These are phyloP conservation scores for Onychomys arenicola DNA, from an alignment of 2,797 vertebrate genomes.

Conservation along the genomic window DNA sequence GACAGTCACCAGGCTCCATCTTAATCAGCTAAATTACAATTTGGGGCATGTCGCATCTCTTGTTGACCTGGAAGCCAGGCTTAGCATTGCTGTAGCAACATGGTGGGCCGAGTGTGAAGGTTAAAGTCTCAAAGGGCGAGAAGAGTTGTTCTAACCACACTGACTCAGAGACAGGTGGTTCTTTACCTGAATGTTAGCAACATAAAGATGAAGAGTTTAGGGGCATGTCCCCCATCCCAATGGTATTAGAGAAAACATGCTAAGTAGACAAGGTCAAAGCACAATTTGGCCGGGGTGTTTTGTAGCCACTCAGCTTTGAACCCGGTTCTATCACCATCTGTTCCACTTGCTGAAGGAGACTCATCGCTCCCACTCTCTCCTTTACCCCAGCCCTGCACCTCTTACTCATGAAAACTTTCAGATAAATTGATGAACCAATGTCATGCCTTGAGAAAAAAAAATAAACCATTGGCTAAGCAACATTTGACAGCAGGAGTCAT, in stretches of 20 bases:
- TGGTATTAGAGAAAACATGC: background rate
- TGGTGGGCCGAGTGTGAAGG: background rate
- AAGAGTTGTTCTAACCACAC: background rate
- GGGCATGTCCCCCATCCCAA: background rate
- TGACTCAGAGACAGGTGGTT: background rate
- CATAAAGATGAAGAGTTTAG: background rate
- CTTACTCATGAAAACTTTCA: slow-evolving; percentile 17
- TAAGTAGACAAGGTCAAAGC: background rate
- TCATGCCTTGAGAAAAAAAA: slow-evolving; percentile 14
- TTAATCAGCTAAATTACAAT: background rate
- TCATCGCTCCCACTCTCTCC: background rate
- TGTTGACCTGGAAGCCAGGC: background rate
- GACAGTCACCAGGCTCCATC: background rate
- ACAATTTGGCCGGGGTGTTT: background rate
- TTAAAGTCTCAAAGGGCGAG: background rate
- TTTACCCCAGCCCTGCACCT: slow-evolving; percentile 32
- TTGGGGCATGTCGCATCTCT: background rate
- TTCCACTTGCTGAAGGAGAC: background rate
- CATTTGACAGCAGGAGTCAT: slow-evolving; percentile 42
- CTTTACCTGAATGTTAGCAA: background rate
- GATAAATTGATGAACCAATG: slow-evolving; percentile 54
- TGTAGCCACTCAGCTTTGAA: background rate
- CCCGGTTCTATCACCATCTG: slow-evolving; percentile 32
- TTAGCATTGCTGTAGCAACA: no score
- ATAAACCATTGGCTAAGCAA: slow-evolving; percentile 36